A percentile compares a stretch with the other conserved stretches of the same genome.
Conservation (phyloP, 1,140 invertebrate species). For the Scaptomyza pallida region DNA sequence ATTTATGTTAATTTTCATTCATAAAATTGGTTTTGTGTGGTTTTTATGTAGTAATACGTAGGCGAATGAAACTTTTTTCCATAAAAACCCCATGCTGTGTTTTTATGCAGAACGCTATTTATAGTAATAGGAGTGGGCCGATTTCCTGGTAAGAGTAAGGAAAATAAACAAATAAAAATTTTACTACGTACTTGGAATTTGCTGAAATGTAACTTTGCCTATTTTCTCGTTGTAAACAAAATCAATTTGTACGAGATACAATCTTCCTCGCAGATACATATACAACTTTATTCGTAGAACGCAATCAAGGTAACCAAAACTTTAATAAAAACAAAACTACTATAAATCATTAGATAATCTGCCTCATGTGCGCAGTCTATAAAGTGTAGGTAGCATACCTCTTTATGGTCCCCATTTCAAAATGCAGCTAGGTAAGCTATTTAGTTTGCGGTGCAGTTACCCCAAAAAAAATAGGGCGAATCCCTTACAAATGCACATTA, state of each 20-base stretch:
- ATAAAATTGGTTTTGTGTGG: background rate
- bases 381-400: background rate
- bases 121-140: too few relatives aligned
- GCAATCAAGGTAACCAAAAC: background rate
- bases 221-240: too few relatives aligned
- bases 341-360: constrained; percentile 1
- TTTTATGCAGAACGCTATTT: too few relatives aligned
- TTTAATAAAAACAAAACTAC: background rate
- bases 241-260: too few relatives aligned
- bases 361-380: background rate
- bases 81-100: too few relatives aligned
- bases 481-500: background rate
- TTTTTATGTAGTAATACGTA: too few relatives aligned
- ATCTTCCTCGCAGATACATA: background rate
- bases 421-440: constrained; percentile 3
- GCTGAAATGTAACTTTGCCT: too few relatives aligned
- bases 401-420: background rate
- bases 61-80: too few relatives aligned
- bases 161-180: too few relatives aligned
- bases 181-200: too few relatives aligned
- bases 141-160: too few relatives aligned
- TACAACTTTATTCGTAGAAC: too few relatives aligned
- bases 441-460: background rate
- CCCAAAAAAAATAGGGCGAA: constrained; percentile 1
- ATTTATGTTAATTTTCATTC: background rate